These are phyloP conservation scores for Sarcophilus harrisii DNA, from an alignment of 2,797 vertebrate genomes.

Conservation along the genomic window DNA sequence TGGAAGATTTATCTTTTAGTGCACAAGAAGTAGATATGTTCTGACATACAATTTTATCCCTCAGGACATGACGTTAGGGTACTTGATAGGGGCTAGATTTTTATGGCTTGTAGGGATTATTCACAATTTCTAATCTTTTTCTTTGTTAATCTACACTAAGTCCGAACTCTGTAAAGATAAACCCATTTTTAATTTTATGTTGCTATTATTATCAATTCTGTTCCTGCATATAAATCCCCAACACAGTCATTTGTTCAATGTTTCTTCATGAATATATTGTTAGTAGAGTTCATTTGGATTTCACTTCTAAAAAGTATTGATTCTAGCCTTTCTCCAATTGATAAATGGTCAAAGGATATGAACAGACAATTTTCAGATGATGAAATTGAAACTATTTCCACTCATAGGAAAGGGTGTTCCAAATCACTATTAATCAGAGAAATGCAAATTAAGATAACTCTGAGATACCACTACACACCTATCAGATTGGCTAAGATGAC, in stretches of 20 bases:
- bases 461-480: no score
- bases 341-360: no score
- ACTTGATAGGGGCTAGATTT: background rate
- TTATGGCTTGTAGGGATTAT: background rate
- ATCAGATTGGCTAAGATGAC: no score
- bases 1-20: background rate
- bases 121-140: background rate
- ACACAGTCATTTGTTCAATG: background rate
- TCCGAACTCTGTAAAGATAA: background rate
- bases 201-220: background rate
- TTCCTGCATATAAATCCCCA: background rate
- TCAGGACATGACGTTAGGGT: background rate
- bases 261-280: background rate
- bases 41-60: background rate
- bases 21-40: background rate
- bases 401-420: no score
- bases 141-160: background rate
- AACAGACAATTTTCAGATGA: no score
- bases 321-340: background rate
- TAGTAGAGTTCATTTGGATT: background rate
- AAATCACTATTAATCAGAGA: no score
- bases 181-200: background rate
- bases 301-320: background rate
- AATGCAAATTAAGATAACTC: no score
- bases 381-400: no score